These are phyloP conservation scores for Ctena decussata DNA, from an alignment of 2,888 invertebrate species.

Conservation along the genomic window DNA sequence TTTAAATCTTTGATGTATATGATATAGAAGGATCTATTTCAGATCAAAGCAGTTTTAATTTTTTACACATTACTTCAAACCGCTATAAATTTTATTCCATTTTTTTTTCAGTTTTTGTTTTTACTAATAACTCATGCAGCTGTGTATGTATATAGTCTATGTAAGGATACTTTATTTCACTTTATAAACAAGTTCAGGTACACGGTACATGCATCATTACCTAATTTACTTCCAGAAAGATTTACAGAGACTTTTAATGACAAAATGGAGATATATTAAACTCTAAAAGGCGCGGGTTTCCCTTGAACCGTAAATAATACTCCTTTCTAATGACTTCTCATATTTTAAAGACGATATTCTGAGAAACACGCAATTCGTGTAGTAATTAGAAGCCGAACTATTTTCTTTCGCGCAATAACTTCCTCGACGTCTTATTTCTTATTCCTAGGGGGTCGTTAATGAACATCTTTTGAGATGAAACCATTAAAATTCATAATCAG, in stretches of 20 bases:
- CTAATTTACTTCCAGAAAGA: not conserved
- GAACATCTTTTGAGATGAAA: constrained; percentile 14
- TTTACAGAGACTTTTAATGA: not conserved
- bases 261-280: constrained; percentile 8
- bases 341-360: constrained; percentile 16
- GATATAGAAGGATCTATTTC: too few species aligned
- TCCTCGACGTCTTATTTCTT: constrained; percentile 16
- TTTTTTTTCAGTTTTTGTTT: too few species aligned
- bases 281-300: not conserved
- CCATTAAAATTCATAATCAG: constrained; percentile 12
- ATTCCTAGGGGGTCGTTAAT: constrained; percentile 10
- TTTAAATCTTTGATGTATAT: too few species aligned
- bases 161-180: too few species aligned
- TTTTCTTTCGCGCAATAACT: constrained; percentile 17
- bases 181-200: too few species aligned
- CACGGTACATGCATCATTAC: not conserved
- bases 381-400: constrained; percentile 16
- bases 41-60: too few species aligned
- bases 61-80: too few species aligned
- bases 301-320: constrained; percentile 4
- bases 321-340: constrained; percentile 8
- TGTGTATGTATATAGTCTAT: too few species aligned
- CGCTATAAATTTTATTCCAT: too few species aligned
- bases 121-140: too few species aligned
- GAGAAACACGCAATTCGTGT: constrained; percentile 9